phyloP scores from a whole-genome alignment of 2,888 invertebrate genomes.

The Exephanes ischioxanthus region DNA sequence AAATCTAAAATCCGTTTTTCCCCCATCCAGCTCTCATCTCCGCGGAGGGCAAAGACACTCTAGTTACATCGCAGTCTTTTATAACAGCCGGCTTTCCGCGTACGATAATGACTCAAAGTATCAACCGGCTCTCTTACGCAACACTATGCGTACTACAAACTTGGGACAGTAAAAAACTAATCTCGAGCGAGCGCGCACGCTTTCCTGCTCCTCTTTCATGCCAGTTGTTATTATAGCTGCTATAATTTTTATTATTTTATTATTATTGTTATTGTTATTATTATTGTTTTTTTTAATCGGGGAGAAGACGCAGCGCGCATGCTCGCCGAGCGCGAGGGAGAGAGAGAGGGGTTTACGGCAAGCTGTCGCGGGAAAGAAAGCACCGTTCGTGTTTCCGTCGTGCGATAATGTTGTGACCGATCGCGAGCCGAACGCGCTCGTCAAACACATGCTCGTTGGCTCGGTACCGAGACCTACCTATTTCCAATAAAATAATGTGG shows the following conservation, averaged over 20 bases:
- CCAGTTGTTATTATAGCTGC: conserved; percentile 23
- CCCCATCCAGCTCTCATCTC: not conserved
- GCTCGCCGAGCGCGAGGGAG: not conserved
- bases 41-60: conserved; percentile 51
- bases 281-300: not conserved
- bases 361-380: not conserved
- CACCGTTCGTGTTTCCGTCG: not conserved
- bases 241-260: not conserved
- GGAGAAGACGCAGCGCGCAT: conserved; percentile 7
- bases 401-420: conserved; percentile 32
- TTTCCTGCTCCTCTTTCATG: conserved; percentile 5
- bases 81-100: conserved; percentile 29
- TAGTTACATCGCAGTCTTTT: conserved; percentile 47
- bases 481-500: conserved; percentile 27
- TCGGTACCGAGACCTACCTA: conserved; percentile 14
- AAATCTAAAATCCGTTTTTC: not conserved
- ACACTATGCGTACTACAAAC: conserved; percentile 48
- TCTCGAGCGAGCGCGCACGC: conserved; percentile 11
- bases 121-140: conserved; percentile 7
- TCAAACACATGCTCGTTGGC: conserved; percentile 18
- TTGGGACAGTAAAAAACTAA: conserved; percentile 38
- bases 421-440: conserved; percentile 4
- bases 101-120: conserved; percentile 51
- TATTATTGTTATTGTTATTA: too few relatives aligned
- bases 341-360: not conserved